Base-by-base conservation (phyloP, 2,797 vertebrate species). In the Acomys russatus region DNA sequence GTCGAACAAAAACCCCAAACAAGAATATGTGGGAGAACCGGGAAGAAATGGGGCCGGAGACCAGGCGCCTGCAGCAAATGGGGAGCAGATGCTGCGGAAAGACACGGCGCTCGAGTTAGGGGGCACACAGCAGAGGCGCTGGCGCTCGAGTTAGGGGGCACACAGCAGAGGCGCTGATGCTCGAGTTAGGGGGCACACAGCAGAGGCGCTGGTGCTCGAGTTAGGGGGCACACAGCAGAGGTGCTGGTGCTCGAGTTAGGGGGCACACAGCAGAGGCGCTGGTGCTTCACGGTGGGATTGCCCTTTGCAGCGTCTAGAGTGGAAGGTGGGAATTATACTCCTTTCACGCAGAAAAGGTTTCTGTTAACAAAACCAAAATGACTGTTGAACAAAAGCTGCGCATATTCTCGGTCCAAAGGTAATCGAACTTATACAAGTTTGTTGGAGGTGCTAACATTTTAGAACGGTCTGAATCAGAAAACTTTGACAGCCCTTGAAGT, bases 21-120 rank as follows among this genome's bases (percentile, higher is more conserved):
- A n/a, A 84, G 77, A 94, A 30, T 76, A 74, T 61, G 79, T 86
- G 91, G 86, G 86, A 83, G 80, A 85, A 93, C 0, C 49, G 51
- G 63, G 78, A 61, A 92, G 91, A 63, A 61, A 90, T 15, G 68
- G 59, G 68, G 64, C 14, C 44, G 56, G 90, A 93, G 82, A 64
- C 10, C 0, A 35, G 94, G 92, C 3, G 51, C 85, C 85, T 56
- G 49, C 5, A 51, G 73, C 61, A 94, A 84, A 95, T 61, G 88
- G 94, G 87, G 90, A 78, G 92, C 91, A 96, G 96, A 86, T 94
- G 91, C 77, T 63, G 35, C 28, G 44, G 44, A 44, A 44, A 44
- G 44, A 44, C 44, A 4, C 3, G 44, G 44, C 44, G 3, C 44
- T 44, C 44, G 44, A 56, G 88, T 71, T 63, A 20, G 17, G 9